phyloP scores from a whole-genome alignment of 2,888 invertebrate genomes.

The Hypolimnas misippus region DNA sequence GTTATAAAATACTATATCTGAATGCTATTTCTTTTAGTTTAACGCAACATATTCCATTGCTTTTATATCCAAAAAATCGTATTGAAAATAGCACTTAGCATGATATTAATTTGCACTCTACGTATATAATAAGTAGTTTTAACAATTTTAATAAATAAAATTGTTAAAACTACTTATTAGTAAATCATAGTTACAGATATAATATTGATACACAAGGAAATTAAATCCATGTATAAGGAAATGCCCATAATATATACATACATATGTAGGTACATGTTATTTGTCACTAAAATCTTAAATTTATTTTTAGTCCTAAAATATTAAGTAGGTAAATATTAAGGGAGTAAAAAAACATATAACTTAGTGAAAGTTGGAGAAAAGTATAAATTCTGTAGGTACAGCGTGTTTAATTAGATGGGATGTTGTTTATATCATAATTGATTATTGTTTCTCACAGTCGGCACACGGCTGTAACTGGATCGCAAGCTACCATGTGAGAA shows the following conservation, averaged over 20 bases:
- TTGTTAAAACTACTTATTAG: too few relatives aligned
- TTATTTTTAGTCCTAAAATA: too few relatives aligned
- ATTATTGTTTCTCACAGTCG: slow-evolving; percentile 65
- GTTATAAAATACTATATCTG: neutral
- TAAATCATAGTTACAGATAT: too few relatives aligned
- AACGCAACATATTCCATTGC: neutral
- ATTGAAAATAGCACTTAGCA: too few relatives aligned
- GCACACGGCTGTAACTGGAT: slow-evolving; percentile 67
- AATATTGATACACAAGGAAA: neutral
- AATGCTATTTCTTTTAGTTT: neutral
- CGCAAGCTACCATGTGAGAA: slow-evolving; percentile 67
- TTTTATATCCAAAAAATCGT: neutral
- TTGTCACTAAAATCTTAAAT: too few relatives aligned
- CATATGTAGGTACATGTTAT: too few relatives aligned
- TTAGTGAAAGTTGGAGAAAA: slow-evolving; percentile 3
- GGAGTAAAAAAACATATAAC: neutral
- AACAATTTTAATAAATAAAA: too few relatives aligned
- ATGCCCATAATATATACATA: too few relatives aligned
- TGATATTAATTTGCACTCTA: too few relatives aligned
- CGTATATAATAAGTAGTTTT: too few relatives aligned
- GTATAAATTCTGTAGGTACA: neutral
- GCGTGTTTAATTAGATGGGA: slow-evolving; percentile 47
- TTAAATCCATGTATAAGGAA: too few relatives aligned
- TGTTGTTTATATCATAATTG: slow-evolving; percentile 50
- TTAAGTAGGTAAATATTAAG: too few relatives aligned